Evolutionary conservation across 2,888 invertebrate species (phyloP).

Genomic region (Lepidochrysops patricia): DNA sequence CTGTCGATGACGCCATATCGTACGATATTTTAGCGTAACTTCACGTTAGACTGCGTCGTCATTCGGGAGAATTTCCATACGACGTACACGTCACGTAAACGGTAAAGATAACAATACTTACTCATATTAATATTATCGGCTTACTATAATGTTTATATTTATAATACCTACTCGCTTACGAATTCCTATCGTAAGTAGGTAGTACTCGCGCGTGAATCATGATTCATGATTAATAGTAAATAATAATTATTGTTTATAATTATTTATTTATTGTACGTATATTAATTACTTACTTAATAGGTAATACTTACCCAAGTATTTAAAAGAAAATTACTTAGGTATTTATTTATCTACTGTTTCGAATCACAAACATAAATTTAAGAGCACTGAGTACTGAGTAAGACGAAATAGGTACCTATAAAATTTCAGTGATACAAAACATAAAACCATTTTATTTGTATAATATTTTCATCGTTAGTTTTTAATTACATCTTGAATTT

Average conservation of each 20-base stretch:
- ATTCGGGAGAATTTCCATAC: slow-evolving; percentile 12
- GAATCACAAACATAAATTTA: too few species aligned
- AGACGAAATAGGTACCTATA: too few species aligned
- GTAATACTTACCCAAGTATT: too few species aligned
- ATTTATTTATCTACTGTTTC: too few species aligned
- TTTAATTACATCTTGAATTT: background rate
- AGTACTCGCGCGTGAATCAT: slow-evolving; percentile 4
- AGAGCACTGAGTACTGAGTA: too few species aligned
- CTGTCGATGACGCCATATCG: slow-evolving; percentile 53
- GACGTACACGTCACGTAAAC: background rate
- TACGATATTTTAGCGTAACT: slow-evolving; percentile 56
- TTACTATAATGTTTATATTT: background rate
- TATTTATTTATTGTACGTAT: too few species aligned
- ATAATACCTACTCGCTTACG: too few species aligned
- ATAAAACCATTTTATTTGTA: too few species aligned
- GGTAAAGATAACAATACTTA: slow-evolving; percentile 1
- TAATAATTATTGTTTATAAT: background rate
- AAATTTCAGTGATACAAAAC: too few species aligned
- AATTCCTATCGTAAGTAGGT: slow-evolving; percentile 9
- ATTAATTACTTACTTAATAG: too few species aligned
- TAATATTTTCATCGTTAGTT: background rate
- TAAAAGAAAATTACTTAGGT: too few species aligned
- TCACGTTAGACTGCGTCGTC: slow-evolving; percentile 25
- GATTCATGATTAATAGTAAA: background rate
- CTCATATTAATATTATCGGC: too few species aligned